Percentiles rank a stretch among this genome's conserved stretches.
These are phyloP conservation scores for Megaustenia siamemsis DNA, from an alignment of 2,888 invertebrate genomes.

Conservation along the genomic window DNA sequence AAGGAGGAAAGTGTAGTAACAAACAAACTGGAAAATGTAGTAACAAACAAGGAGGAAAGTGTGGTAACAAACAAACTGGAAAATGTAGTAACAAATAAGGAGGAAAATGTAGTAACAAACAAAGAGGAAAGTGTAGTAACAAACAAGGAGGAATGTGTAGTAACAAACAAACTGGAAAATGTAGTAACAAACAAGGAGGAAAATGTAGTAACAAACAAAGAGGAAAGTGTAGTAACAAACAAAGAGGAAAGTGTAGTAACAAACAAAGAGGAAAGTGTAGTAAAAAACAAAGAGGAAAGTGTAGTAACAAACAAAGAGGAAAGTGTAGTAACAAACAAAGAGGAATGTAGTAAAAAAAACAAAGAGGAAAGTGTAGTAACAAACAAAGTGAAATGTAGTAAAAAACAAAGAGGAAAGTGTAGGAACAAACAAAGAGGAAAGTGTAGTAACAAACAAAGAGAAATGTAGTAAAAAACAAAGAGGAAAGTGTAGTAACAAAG, in stretches of 20 bases:
- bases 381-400: conserved; percentile 32
- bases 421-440: not conserved
- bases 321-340: conserved; percentile 16
- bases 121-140: no score
- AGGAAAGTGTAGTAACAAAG: not conserved
- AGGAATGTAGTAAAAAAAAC: conserved; percentile 27
- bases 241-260: no score
- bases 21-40: no score
- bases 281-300: conserved; percentile 7
- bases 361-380: conserved; percentile 36
- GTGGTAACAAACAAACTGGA: no score
- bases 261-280: no score
- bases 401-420: conserved; percentile 13
- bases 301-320: conserved; percentile 29
- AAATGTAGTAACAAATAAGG: no score
- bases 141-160: not conserved
- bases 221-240: no score
- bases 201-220: no score
- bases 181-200: no score
- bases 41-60: no score
- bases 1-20: not conserved
- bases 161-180: no score
- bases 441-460: not conserved
- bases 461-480: not conserved
- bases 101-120: no score